Evolutionary conservation across 2,888 invertebrate genomes (phyloP).

Genomic region (Crioceris asparagi): DNA sequence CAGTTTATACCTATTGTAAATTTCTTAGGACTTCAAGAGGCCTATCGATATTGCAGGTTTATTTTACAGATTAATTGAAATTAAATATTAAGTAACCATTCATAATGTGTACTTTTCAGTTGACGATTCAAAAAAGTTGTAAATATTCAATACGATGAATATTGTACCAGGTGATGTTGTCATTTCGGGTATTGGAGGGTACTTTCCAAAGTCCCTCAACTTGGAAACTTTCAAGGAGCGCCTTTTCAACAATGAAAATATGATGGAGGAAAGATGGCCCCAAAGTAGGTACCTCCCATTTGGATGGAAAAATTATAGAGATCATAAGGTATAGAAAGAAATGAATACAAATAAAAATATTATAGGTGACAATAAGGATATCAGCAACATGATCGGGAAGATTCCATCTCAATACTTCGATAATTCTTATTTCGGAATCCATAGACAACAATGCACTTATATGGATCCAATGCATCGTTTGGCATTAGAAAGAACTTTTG

Average conservation of each 20-base stretch:
- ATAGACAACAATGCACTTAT: conserved; percentile 36
- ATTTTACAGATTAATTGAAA: too few species aligned
- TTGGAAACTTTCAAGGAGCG: conserved; percentile 48
- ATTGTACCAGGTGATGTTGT: conserved; percentile 31
- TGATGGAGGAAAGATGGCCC: conserved; percentile 31
- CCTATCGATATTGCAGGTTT: too few species aligned
- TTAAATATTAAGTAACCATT: too few species aligned
- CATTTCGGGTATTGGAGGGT: conserved; percentile 43
- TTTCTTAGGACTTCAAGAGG: too few species aligned
- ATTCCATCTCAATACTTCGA: conserved; percentile 35
- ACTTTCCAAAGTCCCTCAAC: conserved; percentile 49
- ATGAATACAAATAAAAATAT: too few species aligned
- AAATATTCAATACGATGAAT: conserved; percentile 12
- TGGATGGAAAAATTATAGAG: too few species aligned
- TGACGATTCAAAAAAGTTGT: neutral
- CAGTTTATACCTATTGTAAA: too few species aligned
- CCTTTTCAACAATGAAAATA: conserved; percentile 36
- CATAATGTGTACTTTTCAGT: too few species aligned
- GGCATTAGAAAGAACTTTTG: conserved; percentile 37
- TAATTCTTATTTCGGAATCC: conserved; percentile 41
- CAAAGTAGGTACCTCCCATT: conserved; percentile 24
- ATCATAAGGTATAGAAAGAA: too few species aligned
- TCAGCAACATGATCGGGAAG: conserved; percentile 33
- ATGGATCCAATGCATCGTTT: conserved; percentile 41
- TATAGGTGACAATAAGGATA: too few species aligned